A percentile compares a stretch with the other conserved stretches of the same genome.
phyloP scores from a whole-genome alignment of 2,113 vertebrate genomes.

The Ciconia maguari region DNA sequence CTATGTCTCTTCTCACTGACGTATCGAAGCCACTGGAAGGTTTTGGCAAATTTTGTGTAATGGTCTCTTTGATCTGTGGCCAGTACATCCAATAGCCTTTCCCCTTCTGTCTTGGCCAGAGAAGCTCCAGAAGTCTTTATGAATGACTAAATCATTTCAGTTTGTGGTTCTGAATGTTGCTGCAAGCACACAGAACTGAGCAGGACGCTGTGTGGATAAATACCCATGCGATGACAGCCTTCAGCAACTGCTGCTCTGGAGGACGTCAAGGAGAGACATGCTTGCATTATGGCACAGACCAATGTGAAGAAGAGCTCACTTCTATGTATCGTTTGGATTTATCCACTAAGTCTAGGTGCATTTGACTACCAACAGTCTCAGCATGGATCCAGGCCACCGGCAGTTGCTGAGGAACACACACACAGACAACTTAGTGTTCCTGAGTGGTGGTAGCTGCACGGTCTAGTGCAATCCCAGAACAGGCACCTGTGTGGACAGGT shows the following conservation, averaged over 20 bases:
- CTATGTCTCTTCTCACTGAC: neutral
- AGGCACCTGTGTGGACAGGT: neutral
- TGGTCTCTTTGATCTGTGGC: neutral
- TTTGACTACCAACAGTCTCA: neutral
- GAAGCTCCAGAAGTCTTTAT: neutral
- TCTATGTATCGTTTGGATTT: neutral
- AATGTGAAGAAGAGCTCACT: neutral
- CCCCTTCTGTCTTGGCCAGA: neutral
- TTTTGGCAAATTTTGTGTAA: neutral
- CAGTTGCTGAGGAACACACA: neutral
- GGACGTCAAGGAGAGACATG: accelerated
- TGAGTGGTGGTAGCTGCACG: neutral
- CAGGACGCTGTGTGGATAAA: neutral
- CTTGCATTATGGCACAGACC: neutral
- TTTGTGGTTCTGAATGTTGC: neutral
- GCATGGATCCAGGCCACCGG: accelerated
- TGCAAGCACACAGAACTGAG: neutral
- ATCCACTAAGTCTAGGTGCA: neutral
- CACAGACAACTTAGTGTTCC: accelerated
- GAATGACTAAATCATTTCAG: neutral
- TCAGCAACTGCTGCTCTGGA: neutral
- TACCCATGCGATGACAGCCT: accelerated
- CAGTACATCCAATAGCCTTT: neutral
- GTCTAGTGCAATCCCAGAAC: neutral
- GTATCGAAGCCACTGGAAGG: neutral